Base-by-base conservation (phyloP, 2,797 vertebrate species). In the Tympanoctomys barrerae region DNA sequence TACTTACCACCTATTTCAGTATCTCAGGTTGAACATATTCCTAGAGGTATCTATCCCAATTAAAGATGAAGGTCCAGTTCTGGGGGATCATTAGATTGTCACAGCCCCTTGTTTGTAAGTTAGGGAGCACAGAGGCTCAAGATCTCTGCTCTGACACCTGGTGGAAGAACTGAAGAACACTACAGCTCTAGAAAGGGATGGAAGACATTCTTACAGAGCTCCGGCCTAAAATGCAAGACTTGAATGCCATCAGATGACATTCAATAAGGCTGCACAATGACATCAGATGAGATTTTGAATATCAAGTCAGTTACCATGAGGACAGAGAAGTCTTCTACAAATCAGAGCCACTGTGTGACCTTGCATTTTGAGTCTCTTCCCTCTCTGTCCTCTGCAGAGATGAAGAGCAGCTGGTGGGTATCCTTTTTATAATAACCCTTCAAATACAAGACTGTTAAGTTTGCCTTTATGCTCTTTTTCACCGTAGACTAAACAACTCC, bases 401-500 rank as follows among this genome's bases (percentile, higher is more conserved):
- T 94, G 93, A 92, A 66, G 83, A 94, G 61, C 97, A 97, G 97
- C 97, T 97, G 97, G 94, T 73, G 28, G 0, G 66, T 88, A 73
- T 97, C 95, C 84, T 94, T 89, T 87, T 95, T 96, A 66, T 87
- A 97, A 94, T 94, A 96, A 96, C 90, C 83, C 89, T 95, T 96
- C 96, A 95, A 77, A 61, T 54, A 84, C 64, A 94, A 85, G 95
- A 91, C 77, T 22, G 95, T 97, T 95, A 93, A 81, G 78, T 96
- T 97, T 96, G 88, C 90, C 83, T 93, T 81, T 62, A 89, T 70
- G 90, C 86, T 89, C 87, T 95, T 95, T 94, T 94, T 95, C 84
- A 71, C 19, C 96, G 62, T 91, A 97, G 97, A 98, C 97, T 97
- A 97, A 98, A 98, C 97, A 97, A 97, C 54, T 94, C 71, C 71